Conservation (phyloP, 2,113 vertebrate genomes). For the Triplophysa dalaica region DNA sequence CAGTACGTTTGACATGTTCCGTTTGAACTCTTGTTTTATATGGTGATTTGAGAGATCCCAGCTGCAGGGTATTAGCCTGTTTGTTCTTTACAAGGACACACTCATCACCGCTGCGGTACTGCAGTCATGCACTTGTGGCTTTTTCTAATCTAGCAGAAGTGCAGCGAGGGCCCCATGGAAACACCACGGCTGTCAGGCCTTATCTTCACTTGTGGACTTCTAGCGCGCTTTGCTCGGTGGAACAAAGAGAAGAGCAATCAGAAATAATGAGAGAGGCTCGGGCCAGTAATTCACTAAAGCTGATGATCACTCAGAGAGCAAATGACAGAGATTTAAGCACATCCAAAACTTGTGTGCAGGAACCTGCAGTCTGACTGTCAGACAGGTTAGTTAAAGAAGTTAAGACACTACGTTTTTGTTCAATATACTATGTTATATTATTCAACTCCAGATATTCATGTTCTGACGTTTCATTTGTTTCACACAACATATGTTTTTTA, state of each 20-base stretch:
- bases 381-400: not conserved
- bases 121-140: not conserved
- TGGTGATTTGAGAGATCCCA: slow-evolving; percentile 11
- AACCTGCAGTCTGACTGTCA: not conserved
- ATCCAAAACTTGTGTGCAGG: not conserved
- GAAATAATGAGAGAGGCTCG: slow-evolving; percentile 30
- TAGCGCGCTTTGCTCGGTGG: not conserved
- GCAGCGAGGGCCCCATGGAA: slow-evolving; percentile 24
- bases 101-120: slow-evolving; percentile 9
- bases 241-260: slow-evolving; percentile 34
- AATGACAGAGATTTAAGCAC: not conserved
- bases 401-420: not conserved
- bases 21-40: slow-evolving; percentile 4
- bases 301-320: slow-evolving; percentile 11
- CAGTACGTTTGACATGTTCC: not conserved
- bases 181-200: slow-evolving; percentile 18
- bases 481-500: not conserved
- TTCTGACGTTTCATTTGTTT: not conserved
- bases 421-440: not conserved
- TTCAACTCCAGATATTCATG: not conserved
- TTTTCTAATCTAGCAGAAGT: slow-evolving; percentile 35
- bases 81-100: slow-evolving; percentile 4
- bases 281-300: slow-evolving; percentile 9
- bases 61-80: slow-evolving; percentile 7
- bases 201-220: slow-evolving; percentile 19